Base-by-base conservation (phyloP, 2,113 vertebrate genomes). In the Chloropsis cyanopogon region DNA sequence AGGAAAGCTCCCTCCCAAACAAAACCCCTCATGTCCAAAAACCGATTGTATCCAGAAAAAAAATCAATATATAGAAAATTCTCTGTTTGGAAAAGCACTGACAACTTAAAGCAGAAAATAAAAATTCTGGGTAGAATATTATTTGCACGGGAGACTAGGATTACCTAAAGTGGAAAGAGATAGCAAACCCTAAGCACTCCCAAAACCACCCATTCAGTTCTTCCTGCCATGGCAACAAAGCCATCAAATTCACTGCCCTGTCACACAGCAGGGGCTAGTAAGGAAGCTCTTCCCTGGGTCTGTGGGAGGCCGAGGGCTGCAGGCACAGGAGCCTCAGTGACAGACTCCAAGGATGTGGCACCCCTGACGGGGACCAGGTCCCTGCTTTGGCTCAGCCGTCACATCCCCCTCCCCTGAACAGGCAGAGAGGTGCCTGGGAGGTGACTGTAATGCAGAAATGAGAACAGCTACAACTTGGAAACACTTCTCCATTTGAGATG, bases 321-420 rank as follows among this genome's bases (percentile, higher is more conserved):
- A 41, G 50, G 71, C 25, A 72, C 53, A 18, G 39, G 26, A 76
- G 46, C 16, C 61, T 18, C 70, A 15, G n/a, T 0, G 1, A 69
- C 59, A 6, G 8, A 24, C 6, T 66, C 39, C n/a, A 18, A 1
- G n/a, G 59, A 54, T 0, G 1, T 6, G 59, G 11, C 49, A 31
- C 21, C 12, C 31, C 50, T n/a, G 54, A 29, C 22, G 11, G 69
- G 57, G 13, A 53, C 20, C n/a, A 28, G 28, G 29, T 3, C n/a
- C 28, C 37, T 29, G 14, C 63, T 33, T 54, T 22, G 56, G 29
- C 61, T 91, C 64, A 77, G 21, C 68, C 71, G 3, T 9, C 0
- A 0, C 11, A 19, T 5, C 31, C 39, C 56, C 56, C 23, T 41
- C 10, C 22, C 41, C 37, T 10, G 4, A 31, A 28, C 46, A 53